These are phyloP conservation scores for Pseudanteris insignis DNA, from an alignment of 2,888 invertebrate species.

Conservation along the genomic window DNA sequence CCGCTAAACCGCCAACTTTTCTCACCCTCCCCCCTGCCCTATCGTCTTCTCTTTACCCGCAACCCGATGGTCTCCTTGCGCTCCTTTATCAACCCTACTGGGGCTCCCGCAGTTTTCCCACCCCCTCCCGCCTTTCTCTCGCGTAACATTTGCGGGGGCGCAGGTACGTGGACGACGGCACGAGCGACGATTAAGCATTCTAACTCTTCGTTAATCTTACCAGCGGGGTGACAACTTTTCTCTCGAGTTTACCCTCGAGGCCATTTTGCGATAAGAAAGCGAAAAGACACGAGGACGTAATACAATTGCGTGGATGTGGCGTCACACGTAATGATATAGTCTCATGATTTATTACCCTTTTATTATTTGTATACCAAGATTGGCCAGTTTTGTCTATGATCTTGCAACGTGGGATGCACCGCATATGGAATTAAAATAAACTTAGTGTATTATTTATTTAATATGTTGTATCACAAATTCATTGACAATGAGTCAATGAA, in stretches of 20 bases:
- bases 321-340: too few species aligned
- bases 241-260: slow-evolving; percentile 47
- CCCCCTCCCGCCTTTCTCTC: neutral
- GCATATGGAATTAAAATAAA: too few species aligned
- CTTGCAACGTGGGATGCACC: too few species aligned
- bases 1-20: neutral
- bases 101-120: neutral
- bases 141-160: slow-evolving; percentile 5
- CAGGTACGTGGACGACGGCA: slow-evolving; percentile 25
- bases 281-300: slow-evolving; percentile 47
- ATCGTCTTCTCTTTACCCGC: neutral
- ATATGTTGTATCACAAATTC: too few species aligned
- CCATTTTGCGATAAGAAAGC: slow-evolving; percentile 55
- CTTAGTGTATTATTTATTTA: too few species aligned
- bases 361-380: too few species aligned
- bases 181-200: slow-evolving; percentile 44
- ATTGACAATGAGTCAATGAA: too few species aligned
- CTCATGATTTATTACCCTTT: too few species aligned
- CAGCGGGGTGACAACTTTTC: slow-evolving; percentile 50
- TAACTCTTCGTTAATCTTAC: slow-evolving; percentile 55
- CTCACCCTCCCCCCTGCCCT: neutral
- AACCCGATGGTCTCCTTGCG: neutral
- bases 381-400: too few species aligned
- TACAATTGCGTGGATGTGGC: slow-evolving; percentile 17
- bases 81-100: neutral